Evolutionary conservation across 2,888 invertebrate genomes (phyloP).

Genomic region (Caradrina clavipalpis): DNA sequence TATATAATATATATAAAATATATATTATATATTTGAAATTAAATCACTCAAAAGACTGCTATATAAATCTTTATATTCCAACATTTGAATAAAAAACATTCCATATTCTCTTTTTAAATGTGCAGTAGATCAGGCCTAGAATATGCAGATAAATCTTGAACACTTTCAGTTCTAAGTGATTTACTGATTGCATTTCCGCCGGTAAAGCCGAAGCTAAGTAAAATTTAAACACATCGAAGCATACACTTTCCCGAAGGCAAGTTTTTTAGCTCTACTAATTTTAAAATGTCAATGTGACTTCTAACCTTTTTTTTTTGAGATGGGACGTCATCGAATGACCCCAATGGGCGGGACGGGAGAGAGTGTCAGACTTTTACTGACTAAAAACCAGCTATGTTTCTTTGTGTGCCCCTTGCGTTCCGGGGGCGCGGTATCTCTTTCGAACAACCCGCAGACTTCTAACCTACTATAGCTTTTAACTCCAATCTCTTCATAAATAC

Average conservation of each 20-base stretch:
- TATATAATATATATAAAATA: no score
- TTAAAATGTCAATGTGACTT: conserved; percentile 41
- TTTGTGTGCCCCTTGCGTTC: no score
- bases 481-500: conserved; percentile 32
- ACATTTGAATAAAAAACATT: neutral
- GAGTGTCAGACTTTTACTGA: no score
- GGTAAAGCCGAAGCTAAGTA: conserved; percentile 4
- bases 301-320: no score
- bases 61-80: neutral
- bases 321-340: no score
- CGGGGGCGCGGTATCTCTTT: no score
- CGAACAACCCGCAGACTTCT: no score
- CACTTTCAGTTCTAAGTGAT: conserved; percentile 1
- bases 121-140: neutral
- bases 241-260: conserved; percentile 23
- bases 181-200: conserved; percentile 10
- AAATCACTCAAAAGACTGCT: neutral
- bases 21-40: no score
- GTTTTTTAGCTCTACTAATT: conserved; percentile 16
- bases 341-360: no score
- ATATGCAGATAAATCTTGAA: neutral
- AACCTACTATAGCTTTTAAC: conserved; percentile 39
- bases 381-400: no score
- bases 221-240: conserved; percentile 13
- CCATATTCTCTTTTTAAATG: neutral